These are phyloP conservation scores for Eutrigla gurnardus DNA, from an alignment of 2,797 vertebrate genomes.

Conservation along the genomic window DNA sequence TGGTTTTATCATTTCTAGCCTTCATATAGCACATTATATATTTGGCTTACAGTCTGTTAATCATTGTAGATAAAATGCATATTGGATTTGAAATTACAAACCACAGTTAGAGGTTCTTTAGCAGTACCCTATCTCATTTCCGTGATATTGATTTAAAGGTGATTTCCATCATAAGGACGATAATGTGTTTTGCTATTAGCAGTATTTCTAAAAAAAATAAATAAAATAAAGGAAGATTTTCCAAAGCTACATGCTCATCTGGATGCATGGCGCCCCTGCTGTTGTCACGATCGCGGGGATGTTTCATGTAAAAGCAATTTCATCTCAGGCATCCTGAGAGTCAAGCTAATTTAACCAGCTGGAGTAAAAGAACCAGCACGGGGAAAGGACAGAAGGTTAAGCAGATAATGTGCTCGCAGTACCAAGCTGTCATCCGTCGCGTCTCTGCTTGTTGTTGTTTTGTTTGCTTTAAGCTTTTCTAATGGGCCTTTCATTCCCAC, in stretches of 20 bases:
- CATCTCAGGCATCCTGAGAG: slow-evolving; percentile 67
- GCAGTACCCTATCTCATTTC: slow-evolving; percentile 52
- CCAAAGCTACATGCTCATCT: slow-evolving; percentile 37
- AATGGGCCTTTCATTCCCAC: slow-evolving; percentile 52
- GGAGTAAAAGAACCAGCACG: slow-evolving; percentile 67
- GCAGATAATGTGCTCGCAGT: slow-evolving; percentile 74
- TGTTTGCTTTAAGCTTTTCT: slow-evolving; percentile 62
- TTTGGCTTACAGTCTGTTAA: slow-evolving; percentile 25
- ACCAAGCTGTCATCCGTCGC: slow-evolving; percentile 61
- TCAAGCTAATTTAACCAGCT: slow-evolving; percentile 80
- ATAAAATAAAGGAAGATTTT: slow-evolving; percentile 14
- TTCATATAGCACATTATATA: neutral
- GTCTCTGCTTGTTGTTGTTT: slow-evolving; percentile 54
- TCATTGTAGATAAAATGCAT: slow-evolving; percentile 31
- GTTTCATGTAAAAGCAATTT: slow-evolving; percentile 73
- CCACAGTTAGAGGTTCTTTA: slow-evolving; percentile 21
- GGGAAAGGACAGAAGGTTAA: slow-evolving; percentile 83
- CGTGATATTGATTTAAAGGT: slow-evolving; percentile 65
- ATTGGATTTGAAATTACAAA: slow-evolving; percentile 21
- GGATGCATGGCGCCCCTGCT: slow-evolving; percentile 43
- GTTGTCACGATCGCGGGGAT: slow-evolving; percentile 49
- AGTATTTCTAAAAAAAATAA: slow-evolving; percentile 35
- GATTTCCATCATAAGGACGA: slow-evolving; percentile 47
- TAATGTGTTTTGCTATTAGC: slow-evolving; percentile 58
- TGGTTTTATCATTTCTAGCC: neutral